A percentile compares a stretch with the other conserved stretches of the same genome.
Conservation (phyloP, 2,113 vertebrate genomes). For the Prionailurus bengalensis region DNA sequence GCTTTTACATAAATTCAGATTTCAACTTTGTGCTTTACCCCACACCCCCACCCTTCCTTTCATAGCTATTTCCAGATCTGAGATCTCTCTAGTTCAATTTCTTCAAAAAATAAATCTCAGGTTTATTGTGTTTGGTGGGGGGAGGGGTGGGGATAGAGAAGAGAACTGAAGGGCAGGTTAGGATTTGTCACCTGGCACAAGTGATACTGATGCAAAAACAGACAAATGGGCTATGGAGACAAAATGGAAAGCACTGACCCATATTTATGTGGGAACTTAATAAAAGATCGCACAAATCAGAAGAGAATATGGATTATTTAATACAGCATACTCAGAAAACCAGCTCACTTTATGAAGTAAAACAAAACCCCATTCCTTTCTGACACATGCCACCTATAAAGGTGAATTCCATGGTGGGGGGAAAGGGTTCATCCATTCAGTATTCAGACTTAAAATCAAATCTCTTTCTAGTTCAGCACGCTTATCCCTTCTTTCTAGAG, state of each 20-base stretch:
- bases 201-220: background rate
- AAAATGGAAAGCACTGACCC: background rate
- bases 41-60: background rate
- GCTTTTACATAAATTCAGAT: constrained; percentile 15
- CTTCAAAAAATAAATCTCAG: constrained; percentile 34
- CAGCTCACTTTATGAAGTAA: background rate
- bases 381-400: background rate
- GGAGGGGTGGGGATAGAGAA: background rate
- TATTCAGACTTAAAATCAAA: background rate
- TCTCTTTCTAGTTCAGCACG: background rate
- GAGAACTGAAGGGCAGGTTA: background rate
- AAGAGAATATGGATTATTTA: background rate
- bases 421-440: background rate
- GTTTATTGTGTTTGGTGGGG: background rate
- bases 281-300: background rate
- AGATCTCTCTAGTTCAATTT: background rate
- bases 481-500: background rate
- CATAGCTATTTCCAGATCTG: background rate
- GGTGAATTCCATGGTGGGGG: background rate
- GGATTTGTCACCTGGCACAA: background rate
- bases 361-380: background rate
- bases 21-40: background rate
- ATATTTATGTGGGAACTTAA: background rate
- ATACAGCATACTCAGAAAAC: background rate
- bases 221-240: background rate